Base-by-base conservation (phyloP, 1,140 invertebrate species). In the Nebria ingens region DNA sequence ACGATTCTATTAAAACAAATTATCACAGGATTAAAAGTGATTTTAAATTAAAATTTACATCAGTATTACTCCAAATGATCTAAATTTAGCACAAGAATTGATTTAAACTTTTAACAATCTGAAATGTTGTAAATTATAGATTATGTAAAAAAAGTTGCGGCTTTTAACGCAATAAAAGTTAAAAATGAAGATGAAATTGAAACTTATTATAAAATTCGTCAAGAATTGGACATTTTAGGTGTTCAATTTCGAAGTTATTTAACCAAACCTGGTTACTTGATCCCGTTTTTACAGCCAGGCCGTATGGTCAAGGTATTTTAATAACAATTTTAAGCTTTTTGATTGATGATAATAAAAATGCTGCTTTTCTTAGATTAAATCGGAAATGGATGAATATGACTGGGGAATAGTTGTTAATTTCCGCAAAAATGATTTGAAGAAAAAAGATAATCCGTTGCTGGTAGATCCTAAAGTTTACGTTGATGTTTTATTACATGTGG, bases 331-430 rank as follows among this genome's bases (percentile, higher is more conserved):
- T 52, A 51, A 86, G 80, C 73, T 88, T 2, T 82, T 82, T 69
- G 82, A 81, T 67, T 80, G 77, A 50, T 73, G 77, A 2, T 61
- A 20, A 45, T 59, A n/a, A 40, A 51, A 22, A 20, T 60, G 29
- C 17, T 20, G 49, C 13, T 55, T 25, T 59, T 68, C 63, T 25
- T 55, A 93, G 86, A 81, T 97, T 1, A 90, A 92, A 75, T 88
- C 86, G 63, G 85, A 86, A 51, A 81, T 85, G 0, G 76, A 89
- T 56, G 86, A 93, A 68, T 98, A 94, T 72, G 95, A 94, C 61
- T 99, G 96, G 95, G 93, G 93, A 25, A 89, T 94, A 20, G 82
- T 98, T 42, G 80, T 99, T 0, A 97, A 95, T 71, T 97, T 93
- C 64, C 87, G 90, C 62, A 92, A 91, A 62, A 75, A 73, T 29